Evolutionary conservation across 2,888 invertebrate species (phyloP).

Genomic region (Melinaea marsaeus): DNA sequence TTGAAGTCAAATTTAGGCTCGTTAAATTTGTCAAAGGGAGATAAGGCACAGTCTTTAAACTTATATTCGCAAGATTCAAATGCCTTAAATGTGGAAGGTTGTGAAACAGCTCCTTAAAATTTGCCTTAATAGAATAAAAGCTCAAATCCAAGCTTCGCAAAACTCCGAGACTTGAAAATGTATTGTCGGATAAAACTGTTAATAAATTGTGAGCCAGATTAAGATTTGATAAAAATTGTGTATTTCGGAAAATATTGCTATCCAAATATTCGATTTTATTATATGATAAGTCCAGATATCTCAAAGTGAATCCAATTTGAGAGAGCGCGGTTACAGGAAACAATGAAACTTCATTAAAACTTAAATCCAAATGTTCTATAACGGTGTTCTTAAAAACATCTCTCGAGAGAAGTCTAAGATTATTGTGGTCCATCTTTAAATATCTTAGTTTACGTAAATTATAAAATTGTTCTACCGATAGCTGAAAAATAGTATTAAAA

Average conservation of each 20-base stretch:
- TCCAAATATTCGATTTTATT: no score
- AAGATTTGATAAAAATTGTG: slow-evolving; percentile 86
- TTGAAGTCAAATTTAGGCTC: slow-evolving; percentile 87
- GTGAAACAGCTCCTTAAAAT: slow-evolving; percentile 91
- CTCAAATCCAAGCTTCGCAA: slow-evolving; percentile 89
- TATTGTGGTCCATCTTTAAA: no score
- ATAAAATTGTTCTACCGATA: no score
- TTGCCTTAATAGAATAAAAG: slow-evolving; percentile 88
- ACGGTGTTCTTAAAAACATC: no score
- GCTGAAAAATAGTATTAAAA: no score
- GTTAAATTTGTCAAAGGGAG: slow-evolving; percentile 87
- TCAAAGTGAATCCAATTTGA: slow-evolving; percentile 87
- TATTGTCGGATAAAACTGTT: slow-evolving; percentile 91
- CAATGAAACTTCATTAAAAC: no score
- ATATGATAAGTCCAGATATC: slow-evolving; percentile 86
- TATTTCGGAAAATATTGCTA: no score
- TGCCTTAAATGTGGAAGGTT: slow-evolving; percentile 89
- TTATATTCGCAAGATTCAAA: slow-evolving; percentile 86
- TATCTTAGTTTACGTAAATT: no score
- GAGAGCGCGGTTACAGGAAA: no score
- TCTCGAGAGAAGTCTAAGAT: no score
- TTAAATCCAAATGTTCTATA: no score
- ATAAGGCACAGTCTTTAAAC: slow-evolving; percentile 86
- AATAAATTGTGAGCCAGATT: slow-evolving; percentile 89
- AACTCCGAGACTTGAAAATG: slow-evolving; percentile 88